A percentile compares a stretch with the other conserved stretches of the same genome.
Evolutionary conservation across 2,113 vertebrate genomes (phyloP).

Genomic region (Notechis scutatus): DNA sequence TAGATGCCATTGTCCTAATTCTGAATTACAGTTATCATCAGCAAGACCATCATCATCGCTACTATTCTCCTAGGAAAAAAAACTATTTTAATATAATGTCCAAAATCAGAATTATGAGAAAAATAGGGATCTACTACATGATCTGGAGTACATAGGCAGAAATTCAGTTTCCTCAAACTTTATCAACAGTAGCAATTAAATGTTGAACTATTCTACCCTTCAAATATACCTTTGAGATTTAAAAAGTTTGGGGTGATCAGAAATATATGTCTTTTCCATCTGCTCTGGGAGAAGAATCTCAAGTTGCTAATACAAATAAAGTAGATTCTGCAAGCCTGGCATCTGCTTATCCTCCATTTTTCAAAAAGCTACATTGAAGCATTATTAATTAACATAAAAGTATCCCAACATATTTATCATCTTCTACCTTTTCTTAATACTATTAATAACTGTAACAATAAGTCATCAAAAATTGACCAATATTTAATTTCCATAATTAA

Average conservation of each 20-base stretch:
- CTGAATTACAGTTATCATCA: conserved; percentile 78
- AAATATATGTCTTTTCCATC: background rate
- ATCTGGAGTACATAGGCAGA: background rate
- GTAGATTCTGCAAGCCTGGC: background rate
- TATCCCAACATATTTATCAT: background rate
- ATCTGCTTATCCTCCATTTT: background rate
- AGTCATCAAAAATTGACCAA: background rate
- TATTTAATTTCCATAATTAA: background rate
- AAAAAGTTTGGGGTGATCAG: background rate
- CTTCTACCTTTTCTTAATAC: background rate
- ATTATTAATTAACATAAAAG: background rate
- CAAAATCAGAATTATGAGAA: background rate
- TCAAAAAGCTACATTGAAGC: background rate
- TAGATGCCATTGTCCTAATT: conserved; percentile 76
- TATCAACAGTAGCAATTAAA: background rate
- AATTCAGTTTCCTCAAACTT: background rate
- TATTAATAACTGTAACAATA: background rate
- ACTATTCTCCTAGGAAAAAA: conserved; percentile 84
- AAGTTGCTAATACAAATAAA: background rate
- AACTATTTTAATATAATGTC: background rate
- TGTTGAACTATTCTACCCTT: background rate
- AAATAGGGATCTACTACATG: background rate
- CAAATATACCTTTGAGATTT: background rate
- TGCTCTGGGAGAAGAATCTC: background rate
- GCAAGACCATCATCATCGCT: conserved; percentile 86